These are phyloP conservation scores for Brachyrhaphis roseni DNA, from an alignment of 2,797 vertebrate species.

Conservation along the genomic window DNA sequence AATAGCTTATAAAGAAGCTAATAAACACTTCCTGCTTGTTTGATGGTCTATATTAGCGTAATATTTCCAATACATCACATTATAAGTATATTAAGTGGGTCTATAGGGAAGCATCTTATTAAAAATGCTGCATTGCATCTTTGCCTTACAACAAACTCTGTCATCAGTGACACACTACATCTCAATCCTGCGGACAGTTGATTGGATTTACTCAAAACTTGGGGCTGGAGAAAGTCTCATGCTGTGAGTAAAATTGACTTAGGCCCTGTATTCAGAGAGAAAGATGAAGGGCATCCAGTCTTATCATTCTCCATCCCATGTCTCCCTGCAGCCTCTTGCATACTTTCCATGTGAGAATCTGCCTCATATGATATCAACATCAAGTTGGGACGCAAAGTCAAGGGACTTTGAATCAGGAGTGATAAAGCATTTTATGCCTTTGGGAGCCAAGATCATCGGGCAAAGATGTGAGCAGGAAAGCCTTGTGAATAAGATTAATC, in stretches of 20 bases:
- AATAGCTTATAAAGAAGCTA: not conserved
- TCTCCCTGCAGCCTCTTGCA: constrained; percentile 64
- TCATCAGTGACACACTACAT: constrained; percentile 78
- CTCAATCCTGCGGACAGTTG: constrained; percentile 79
- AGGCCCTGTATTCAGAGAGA: constrained; percentile 73
- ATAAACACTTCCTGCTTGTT: not conserved
- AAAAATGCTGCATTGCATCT: constrained; percentile 63
- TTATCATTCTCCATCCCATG: constrained; percentile 75
- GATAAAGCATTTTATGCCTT: constrained; percentile 60
- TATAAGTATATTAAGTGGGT: constrained; percentile 22
- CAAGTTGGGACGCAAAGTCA: constrained; percentile 57
- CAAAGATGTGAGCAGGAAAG: constrained; percentile 37
- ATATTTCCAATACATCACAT: constrained; percentile 71
- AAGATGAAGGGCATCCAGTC: constrained; percentile 80
- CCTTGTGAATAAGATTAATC: constrained; percentile 28
- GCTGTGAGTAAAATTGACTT: constrained; percentile 84
- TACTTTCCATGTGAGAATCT: constrained; percentile 69
- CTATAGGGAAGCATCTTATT: constrained; percentile 69
- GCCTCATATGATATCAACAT: constrained; percentile 71
- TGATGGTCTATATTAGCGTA: constrained; percentile 60
- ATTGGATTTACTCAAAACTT: constrained; percentile 82
- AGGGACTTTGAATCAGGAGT: constrained; percentile 47
- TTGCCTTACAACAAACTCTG: constrained; percentile 58
- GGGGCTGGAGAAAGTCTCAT: constrained; percentile 76
- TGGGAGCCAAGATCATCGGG: constrained; percentile 51